Conservation (phyloP, 2,797 vertebrate genomes). For the Hemibagrus guttatus region DNA sequence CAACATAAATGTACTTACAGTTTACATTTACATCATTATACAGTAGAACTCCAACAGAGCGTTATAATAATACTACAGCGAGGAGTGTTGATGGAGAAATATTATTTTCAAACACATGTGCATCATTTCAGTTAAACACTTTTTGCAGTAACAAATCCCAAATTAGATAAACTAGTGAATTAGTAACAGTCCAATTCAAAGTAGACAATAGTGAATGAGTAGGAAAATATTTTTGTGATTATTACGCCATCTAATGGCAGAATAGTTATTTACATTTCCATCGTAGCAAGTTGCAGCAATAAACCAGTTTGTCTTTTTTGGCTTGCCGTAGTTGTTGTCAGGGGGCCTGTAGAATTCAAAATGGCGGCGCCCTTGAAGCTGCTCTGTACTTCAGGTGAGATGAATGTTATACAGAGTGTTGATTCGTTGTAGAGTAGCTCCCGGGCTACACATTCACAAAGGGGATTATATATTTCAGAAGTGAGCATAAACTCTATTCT, state of each 20-base stretch:
- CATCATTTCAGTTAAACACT: background rate
- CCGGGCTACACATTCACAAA: background rate
- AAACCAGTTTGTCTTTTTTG: constrained; percentile 12
- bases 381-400: constrained; percentile 70
- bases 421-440: background rate
- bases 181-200: background rate
- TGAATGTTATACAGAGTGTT: constrained; percentile 44
- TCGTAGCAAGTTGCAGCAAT: background rate
- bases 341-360: constrained; percentile 49
- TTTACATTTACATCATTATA: background rate
- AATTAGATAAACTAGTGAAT: background rate
- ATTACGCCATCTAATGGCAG: constrained; percentile 58
- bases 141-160: background rate
- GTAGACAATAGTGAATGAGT: background rate
- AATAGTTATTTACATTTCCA: background rate
- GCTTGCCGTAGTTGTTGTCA: constrained; percentile 42
- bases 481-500: too few species aligned
- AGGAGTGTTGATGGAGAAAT: background rate
- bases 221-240: background rate
- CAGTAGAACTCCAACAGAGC: too few species aligned
- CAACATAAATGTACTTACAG: background rate
- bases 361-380: constrained; percentile 75
- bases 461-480: background rate
- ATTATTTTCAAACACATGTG: background rate
- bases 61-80: background rate